Base-by-base conservation (phyloP, 1,140 invertebrate species). In the Tetramorium alpestre region DNA sequence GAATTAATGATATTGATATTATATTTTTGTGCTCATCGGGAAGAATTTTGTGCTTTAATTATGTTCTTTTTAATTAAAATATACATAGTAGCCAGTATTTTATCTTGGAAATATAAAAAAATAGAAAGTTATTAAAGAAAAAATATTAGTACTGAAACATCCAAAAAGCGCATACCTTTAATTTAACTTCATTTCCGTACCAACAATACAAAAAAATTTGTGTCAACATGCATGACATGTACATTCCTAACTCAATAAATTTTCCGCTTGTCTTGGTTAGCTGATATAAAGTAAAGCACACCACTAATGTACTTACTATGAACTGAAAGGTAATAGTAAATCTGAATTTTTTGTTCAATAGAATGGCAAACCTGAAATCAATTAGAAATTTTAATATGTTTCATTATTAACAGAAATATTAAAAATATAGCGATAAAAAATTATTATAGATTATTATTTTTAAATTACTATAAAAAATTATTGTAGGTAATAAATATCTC, bases 141-240 rank as follows among this genome's bases (percentile, higher is more conserved):
- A 22, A 18, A 49, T 5, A 16, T 16, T 56, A n/a, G 3, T 13
- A 72, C 16, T 28, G 11, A 1, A 8, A 25, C 22, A 25, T 49
- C 11, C 18, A 44, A 69, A 28, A 1, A 33, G 13, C 16, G 28
- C 47, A 51, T 82, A 85, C 60, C 72, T 88, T 81, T 18, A 82
- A 64, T 72, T 88, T 96, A 1, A 96, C 94, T 90, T 96, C 95
- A 89, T 95, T 96, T 18, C 96, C 96, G 82, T 95, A 96, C 96
- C 96, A 96, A 89, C 96, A 96, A 86, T 96, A 96, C 0, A 96
- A 89, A 64, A 95, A 95, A 7, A 96, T 91, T 85, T 96, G 90
- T 1, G 86, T 28, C 3, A 86, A 33, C 44, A 85, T 85, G 10
- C 80, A 89, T 11, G 81, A 60, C 11, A 86, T 56, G 51, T 88